Evolutionary conservation across 1,140 invertebrate genomes (phyloP), one percentile per base, ranked within the genome.

Genomic region (Lerema accius): DNA sequence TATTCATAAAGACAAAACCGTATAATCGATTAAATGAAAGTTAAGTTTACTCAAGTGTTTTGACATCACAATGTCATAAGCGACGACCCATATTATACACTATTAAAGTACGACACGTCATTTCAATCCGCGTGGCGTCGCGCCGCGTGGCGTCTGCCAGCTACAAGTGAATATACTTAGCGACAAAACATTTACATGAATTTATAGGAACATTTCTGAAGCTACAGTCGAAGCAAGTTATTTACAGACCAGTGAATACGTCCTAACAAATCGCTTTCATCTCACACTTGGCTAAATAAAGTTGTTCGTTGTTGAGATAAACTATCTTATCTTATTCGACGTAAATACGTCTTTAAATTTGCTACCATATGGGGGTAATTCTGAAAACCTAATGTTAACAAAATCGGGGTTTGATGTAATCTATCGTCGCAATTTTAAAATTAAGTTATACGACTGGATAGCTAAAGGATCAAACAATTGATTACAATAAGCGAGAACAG

Each of bases 171-270:
- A 35, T 48, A 15, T 28, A 55, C 16, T 55, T 53, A 63, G 17
- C 19, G 28, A 50, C 61, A 49, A 10, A 40, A 19, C 45, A 69
- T 77, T 72, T 55, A 55, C 69, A 78, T 69, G n/a, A 73, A 72
- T 32, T 7, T 32, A 32, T 63, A 5, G 13, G 7, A 39, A 17
- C 11, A 14, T 50, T 68, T 67, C 67, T 70, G 16, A 55, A 43
- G 26, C 48, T 56, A 43, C 65, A 63, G 56, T 11, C 70, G 58
- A 55, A 28, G 14, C 40, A 14, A 28, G 70, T 71, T 65, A 67
- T 63, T 75, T 53, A 13, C 65, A 51, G 53, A 63, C 58, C 71
- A 76, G 46, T 76, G 73, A 82, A 79, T 73, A 71, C 60, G 65
- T 56, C 58, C 28, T 76, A 74, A 77, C 50, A 69, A 73, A 51